phyloP scores from a whole-genome alignment of 2,113 vertebrate genomes.

The Kobus ellipsiprymnus region DNA sequence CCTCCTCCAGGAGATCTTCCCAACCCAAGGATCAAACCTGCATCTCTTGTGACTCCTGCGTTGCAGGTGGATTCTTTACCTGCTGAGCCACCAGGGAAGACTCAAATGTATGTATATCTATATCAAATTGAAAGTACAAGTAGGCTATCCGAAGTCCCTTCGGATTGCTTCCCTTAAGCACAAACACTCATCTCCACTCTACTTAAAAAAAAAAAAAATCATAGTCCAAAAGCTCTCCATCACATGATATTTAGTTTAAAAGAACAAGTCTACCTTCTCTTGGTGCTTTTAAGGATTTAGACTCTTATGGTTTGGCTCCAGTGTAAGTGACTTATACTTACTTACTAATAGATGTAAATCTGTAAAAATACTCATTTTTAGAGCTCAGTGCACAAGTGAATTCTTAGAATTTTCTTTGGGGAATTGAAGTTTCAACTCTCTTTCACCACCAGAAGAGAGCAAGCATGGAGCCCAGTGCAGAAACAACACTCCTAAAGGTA shows the following conservation, averaged over 20 bases:
- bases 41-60: background rate
- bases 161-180: background rate
- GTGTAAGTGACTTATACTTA: background rate
- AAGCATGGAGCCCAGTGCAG: background rate
- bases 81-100: background rate
- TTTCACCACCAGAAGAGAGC: background rate
- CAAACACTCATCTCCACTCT: background rate
- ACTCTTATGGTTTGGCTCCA: background rate
- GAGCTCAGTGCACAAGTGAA: background rate
- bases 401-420: background rate
- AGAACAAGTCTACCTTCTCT: background rate
- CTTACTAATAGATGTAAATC: background rate
- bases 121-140: background rate
- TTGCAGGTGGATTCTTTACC: background rate
- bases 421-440: background rate
- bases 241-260: background rate
- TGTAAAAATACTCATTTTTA: background rate
- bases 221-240: background rate
- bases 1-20: background rate
- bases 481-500: background rate
- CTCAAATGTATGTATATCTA: background rate
- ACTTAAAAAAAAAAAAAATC: background rate
- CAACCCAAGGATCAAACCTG: background rate
- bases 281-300: background rate
- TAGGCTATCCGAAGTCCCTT: background rate